Evolutionary conservation across 2,113 vertebrate species (phyloP).

Genomic region (Lepus americanus): DNA sequence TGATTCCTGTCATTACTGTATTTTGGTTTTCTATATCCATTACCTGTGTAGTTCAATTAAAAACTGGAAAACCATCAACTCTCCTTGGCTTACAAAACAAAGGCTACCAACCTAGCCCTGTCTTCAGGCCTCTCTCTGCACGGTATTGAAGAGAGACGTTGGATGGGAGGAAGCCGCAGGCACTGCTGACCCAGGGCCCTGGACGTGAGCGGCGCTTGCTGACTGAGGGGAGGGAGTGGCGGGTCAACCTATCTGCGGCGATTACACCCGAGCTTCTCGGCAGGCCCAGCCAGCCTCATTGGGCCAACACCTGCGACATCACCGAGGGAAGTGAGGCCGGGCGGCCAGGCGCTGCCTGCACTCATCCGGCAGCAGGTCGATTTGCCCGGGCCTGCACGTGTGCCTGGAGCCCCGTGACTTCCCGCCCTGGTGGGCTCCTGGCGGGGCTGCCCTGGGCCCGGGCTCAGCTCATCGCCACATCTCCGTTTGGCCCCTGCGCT

Average conservation of each 20-base stretch:
- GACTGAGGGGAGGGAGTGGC: no score
- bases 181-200: background rate
- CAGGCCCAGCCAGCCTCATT: background rate
- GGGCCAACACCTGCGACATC: background rate
- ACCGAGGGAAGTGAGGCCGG: background rate
- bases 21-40: background rate
- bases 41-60: background rate
- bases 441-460: accelerated
- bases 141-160: background rate
- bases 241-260: no score
- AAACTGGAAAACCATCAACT: background rate
- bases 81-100: background rate
- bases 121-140: background rate
- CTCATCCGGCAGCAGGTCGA: background rate
- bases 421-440: no score
- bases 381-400: background rate
- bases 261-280: background rate
- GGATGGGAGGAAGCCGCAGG: background rate
- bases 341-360: background rate
- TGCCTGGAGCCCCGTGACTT: accelerated
- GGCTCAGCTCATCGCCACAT: background rate
- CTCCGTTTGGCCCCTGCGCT: accelerated
- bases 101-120: background rate
- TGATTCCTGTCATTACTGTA: background rate
- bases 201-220: no score